phyloP scores from a whole-genome alignment of 2,888 invertebrate genomes.

The Agrotis ipsilon region DNA sequence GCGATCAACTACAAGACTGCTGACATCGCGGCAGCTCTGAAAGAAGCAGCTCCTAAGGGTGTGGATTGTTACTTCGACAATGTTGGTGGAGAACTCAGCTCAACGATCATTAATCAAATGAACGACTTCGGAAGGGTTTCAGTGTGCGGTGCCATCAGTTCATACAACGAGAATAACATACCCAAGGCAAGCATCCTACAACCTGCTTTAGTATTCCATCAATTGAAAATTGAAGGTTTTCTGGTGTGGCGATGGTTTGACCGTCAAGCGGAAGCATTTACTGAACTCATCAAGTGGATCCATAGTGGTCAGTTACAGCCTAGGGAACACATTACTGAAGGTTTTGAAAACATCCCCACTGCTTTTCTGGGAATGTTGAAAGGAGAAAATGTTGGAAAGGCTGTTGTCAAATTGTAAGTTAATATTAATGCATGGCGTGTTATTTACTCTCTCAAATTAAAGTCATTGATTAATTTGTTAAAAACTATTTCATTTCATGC shows the following conservation, averaged over 20 bases:
- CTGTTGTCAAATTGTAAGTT: conserved; percentile 90
- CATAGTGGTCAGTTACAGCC: conserved; percentile 92
- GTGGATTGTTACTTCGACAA: conserved; percentile 95
- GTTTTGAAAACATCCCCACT: conserved; percentile 93
- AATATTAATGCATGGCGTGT: conserved; percentile 12
- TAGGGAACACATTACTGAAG: conserved; percentile 92
- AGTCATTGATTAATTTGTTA: conserved; percentile 8
- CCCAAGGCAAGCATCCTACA: conserved; percentile 88
- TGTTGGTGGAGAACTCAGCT: conserved; percentile 93
- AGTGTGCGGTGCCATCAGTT: conserved; percentile 83
- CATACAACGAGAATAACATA: conserved; percentile 74
- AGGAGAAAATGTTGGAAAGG: conserved; percentile 93
- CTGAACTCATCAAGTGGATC: conserved; percentile 92
- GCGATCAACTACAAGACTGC: conserved; percentile 94
- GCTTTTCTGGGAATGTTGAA: conserved; percentile 92
- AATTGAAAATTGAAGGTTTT: conserved; percentile 93
- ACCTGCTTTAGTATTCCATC: conserved; percentile 88
- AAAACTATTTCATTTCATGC: conserved; percentile 47
- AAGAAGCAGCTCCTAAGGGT: conserved; percentile 90
- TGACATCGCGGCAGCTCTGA: conserved; percentile 87
- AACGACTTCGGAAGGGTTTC: conserved; percentile 91
- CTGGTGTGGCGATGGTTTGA: conserved; percentile 86
- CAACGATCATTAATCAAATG: conserved; percentile 91
- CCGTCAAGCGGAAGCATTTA: conserved; percentile 91
- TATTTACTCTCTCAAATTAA: conserved; percentile 30